These are phyloP conservation scores for Ennomos quercinarius DNA, from an alignment of 2,888 invertebrate species.

Conservation along the genomic window DNA sequence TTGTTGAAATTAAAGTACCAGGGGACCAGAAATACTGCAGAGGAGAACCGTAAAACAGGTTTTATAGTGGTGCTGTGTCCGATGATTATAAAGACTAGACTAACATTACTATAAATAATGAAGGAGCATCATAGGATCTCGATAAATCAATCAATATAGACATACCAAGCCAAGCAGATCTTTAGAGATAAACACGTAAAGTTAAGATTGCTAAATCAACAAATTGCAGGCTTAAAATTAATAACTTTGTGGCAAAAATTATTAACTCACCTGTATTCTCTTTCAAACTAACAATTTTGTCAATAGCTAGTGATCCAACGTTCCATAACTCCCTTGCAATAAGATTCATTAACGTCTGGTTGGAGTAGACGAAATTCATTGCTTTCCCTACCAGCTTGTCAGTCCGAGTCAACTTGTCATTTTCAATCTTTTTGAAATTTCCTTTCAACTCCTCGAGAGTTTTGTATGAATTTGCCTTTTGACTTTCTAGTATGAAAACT, in stretches of 20 bases:
- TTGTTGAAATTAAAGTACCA: no score
- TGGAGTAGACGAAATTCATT: constrained; percentile 73
- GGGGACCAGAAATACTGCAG: no score
- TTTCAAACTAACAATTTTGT: constrained; percentile 64
- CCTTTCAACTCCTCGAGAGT: constrained; percentile 54
- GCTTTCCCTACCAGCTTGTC: constrained; percentile 68
- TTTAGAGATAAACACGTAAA: no score
- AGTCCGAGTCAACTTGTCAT: constrained; percentile 53
- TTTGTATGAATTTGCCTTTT: constrained; percentile 56
- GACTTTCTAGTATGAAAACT: constrained; percentile 45
- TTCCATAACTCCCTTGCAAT: constrained; percentile 74
- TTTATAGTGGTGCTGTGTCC: no score
- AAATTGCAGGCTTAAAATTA: no score
- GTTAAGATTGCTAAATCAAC: no score
- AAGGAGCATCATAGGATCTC: no score
- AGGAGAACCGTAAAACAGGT: no score
- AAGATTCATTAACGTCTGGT: constrained; percentile 70
- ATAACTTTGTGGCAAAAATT: not conserved
- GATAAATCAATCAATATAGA: no score
- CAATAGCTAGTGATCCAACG: constrained; percentile 66
- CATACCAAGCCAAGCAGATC: no score
- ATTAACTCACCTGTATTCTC: constrained; percentile 44
- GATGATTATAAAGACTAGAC: no score
- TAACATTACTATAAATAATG: no score
- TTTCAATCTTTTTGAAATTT: constrained; percentile 50